These are phyloP conservation scores for Cantharis nigra DNA, from an alignment of 2,888 invertebrate species.

Conservation along the genomic window DNA sequence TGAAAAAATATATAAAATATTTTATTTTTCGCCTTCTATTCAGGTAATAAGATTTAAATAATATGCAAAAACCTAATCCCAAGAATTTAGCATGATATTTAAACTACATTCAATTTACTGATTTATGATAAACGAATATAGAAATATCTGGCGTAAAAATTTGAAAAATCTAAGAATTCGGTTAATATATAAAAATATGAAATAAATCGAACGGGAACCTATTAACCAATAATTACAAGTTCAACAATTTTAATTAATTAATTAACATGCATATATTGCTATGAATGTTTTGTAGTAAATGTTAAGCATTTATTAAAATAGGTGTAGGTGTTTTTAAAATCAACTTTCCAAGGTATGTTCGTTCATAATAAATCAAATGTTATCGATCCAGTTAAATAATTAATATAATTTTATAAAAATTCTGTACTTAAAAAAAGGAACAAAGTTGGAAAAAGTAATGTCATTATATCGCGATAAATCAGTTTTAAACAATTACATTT, in stretches of 20 bases:
- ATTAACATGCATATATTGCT: not conserved
- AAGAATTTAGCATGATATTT: not conserved
- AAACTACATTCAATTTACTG: not conserved
- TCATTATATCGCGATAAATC: conserved; percentile 9
- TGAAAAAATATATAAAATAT: not conserved
- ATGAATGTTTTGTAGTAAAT: not conserved
- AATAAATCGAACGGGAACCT: not conserved
- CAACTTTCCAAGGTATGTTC: not conserved
- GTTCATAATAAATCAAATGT: conserved; percentile 7
- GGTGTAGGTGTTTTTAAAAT: not conserved
- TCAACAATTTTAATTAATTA: not conserved
- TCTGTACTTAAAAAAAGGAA: not conserved
- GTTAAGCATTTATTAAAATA: not conserved
- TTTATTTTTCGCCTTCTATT: conserved; percentile 1
- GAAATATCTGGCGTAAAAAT: not conserved
- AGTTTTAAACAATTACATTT: not conserved
- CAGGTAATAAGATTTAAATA: conserved; percentile 15
- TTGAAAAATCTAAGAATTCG: not conserved
- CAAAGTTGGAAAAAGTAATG: not conserved
- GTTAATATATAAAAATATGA: not conserved
- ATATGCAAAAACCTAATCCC: not conserved
- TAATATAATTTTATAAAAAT: not conserved
- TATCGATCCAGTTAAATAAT: conserved; percentile 3
- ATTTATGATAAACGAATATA: not conserved
- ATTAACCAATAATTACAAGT: not conserved